Base-by-base conservation (phyloP, 2,797 vertebrate species). In the Lacerta bilineata region DNA sequence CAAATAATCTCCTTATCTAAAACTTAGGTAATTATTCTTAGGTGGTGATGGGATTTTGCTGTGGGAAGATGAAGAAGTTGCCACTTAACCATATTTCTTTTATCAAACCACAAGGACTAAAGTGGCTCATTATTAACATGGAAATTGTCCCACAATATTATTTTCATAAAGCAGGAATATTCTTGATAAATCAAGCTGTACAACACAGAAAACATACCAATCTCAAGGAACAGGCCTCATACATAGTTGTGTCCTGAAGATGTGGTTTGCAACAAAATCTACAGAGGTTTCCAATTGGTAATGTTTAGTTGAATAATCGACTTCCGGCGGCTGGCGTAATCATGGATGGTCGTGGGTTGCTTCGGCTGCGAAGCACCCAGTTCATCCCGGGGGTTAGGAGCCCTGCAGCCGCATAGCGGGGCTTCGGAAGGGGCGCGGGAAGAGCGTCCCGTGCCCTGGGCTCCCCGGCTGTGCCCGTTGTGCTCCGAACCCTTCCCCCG, bases 1-100 rank as follows among this genome's bases (percentile, higher is more conserved):
- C 85, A 95, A 90, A 93, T 81, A 88, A 93, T 87, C 76, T 81
- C 90, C 93, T 94, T 95, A 94, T 80, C 87, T 91, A 69, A 82
- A 89, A 90, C 29, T 92, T 88, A 90, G 89, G 87, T 79, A 92
- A 91, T 87, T 93, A 83, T 90, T 90, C 79, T 89, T 90, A 94
- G 90, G 94, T 66, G 66, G 29, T 86, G 78, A 87, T 87, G 88
- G 75, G 66, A 84, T 86, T 93, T 90, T 87, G 83, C 88, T 20
- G 72, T 85, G 43, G 81, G 3, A 84, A 27, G 78, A 68, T 13
- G 6, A 91, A 88, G 93, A 50, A 59, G 55, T 84, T 89, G 89
- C 25, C 84, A 90, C 41, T 80, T 23, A 23, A 33, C 59, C 9
- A 39, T 59, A 71, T 41, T 92, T 87, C 87, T 88, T 68, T 4